Percentiles rank a stretch among this genome's conserved stretches.
Conservation (phyloP, 2,113 vertebrate genomes). For the Lophius piscatorius region DNA sequence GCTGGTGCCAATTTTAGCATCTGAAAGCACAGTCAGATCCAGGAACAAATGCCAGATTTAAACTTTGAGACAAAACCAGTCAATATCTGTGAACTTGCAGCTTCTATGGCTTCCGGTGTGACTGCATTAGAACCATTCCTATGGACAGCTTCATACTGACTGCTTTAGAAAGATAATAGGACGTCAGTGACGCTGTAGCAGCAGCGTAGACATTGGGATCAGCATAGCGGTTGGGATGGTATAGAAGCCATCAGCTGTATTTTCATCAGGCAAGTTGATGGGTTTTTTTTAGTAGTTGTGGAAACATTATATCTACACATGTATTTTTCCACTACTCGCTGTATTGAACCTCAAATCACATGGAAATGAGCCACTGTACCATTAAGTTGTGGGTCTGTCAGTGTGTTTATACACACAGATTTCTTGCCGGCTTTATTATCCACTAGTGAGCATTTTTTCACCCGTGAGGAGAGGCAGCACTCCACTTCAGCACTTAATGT, state of each 20-base stretch:
- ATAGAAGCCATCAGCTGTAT: slow-evolving; percentile 21
- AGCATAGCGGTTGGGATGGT: slow-evolving; percentile 20
- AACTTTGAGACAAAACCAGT: slow-evolving; percentile 13
- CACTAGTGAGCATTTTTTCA: neutral
- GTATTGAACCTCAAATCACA: neutral
- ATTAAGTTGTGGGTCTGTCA: neutral
- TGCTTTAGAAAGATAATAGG: slow-evolving; percentile 45
- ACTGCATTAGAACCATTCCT: slow-evolving; percentile 29
- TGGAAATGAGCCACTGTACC: neutral
- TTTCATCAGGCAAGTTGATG: slow-evolving; percentile 17
- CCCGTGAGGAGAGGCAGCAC: slow-evolving; percentile 6
- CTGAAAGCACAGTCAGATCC: slow-evolving; percentile 6
- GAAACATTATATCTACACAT: too few species aligned
- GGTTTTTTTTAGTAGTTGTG: too few species aligned
- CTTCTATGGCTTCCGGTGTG: slow-evolving; percentile 16
- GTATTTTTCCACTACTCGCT: too few species aligned
- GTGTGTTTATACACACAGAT: neutral
- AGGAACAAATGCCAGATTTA: too few species aligned
- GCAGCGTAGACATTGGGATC: slow-evolving; percentile 26
- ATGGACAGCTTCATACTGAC: slow-evolving; percentile 24
- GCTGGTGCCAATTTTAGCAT: slow-evolving; percentile 30
- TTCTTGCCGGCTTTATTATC: slow-evolving; percentile 7
- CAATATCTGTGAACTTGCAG: slow-evolving; percentile 3
- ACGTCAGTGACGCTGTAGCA: slow-evolving; percentile 27
- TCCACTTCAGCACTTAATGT: slow-evolving; percentile 17